Conservation (phyloP, 2,113 vertebrate genomes). For the Isurus oxyrinchus region DNA sequence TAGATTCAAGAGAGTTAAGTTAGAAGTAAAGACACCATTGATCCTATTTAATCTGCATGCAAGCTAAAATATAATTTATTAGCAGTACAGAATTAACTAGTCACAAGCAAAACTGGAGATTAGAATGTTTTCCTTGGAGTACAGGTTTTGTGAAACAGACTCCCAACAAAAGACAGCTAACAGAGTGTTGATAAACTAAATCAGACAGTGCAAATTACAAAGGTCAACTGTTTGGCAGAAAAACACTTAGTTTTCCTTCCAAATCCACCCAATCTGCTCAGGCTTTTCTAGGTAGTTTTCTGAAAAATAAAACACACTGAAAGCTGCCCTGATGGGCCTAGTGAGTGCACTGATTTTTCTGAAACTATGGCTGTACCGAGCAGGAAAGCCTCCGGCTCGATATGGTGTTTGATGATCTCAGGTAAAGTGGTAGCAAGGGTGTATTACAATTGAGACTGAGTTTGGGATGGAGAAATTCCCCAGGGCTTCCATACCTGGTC, state of each 20-base stretch:
- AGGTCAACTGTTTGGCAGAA: background rate
- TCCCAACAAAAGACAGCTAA: background rate
- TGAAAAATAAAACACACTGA: background rate
- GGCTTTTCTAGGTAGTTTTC: background rate
- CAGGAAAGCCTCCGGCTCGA: background rate
- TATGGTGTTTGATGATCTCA: background rate
- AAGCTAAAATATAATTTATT: slow-evolving; percentile 32
- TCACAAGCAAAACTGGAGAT: background rate
- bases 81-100: slow-evolving; percentile 23
- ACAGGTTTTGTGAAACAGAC: slow-evolving; percentile 1
- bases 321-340: background rate
- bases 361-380: background rate
- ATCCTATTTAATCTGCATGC: background rate
- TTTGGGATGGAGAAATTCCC: background rate
- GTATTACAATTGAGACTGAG: background rate
- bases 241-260: slow-evolving; percentile 7
- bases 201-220: slow-evolving; percentile 33
- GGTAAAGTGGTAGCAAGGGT: background rate
- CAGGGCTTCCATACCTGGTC: background rate
- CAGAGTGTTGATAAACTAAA: slow-evolving; percentile 20
- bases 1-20: background rate
- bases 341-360: background rate
- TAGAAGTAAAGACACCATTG: background rate
- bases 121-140: slow-evolving; percentile 19
- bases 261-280: slow-evolving; percentile 31